Evolutionary conservation across 35 echinoderm and acorn worm species (phyloP).

Genomic region (Ptychodera flava): DNA sequence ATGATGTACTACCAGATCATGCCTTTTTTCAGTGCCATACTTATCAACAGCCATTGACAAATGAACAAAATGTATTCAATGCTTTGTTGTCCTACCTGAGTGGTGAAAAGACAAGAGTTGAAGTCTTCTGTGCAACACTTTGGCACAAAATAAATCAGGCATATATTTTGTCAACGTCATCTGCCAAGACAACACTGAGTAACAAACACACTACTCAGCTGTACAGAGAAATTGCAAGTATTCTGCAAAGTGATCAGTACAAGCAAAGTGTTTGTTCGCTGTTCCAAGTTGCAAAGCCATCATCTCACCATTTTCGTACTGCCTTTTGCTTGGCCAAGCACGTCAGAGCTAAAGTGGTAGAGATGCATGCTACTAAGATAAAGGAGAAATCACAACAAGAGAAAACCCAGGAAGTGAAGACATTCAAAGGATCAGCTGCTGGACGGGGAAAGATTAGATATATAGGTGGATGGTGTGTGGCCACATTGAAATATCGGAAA

Average conservation of each 20-base stretch:
- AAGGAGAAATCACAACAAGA: not conserved
- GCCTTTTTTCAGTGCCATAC: not conserved
- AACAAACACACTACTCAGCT: not conserved
- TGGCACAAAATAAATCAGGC: not conserved
- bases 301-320: not conserved
- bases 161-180: not conserved
- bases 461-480: slow-evolving; percentile 12
- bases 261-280: not conserved
- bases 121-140: not conserved
- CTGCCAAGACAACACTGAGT: slow-evolving; percentile 3
- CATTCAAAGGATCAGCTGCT: not conserved
- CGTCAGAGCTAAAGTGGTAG: not conserved
- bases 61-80: slow-evolving; percentile 9
- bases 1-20: no score
- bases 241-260: not conserved
- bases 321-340: not conserved
- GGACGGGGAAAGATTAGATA: not conserved
- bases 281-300: not conserved
- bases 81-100: not conserved
- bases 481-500: not conserved
- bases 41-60: not conserved
- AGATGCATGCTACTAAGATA: not conserved
- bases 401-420: not conserved
- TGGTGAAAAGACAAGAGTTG: not conserved
- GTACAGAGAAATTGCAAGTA: not conserved